Evolutionary conservation across 2,113 vertebrate genomes (phyloP).

Genomic region (Leucoraja erinaceus): DNA sequence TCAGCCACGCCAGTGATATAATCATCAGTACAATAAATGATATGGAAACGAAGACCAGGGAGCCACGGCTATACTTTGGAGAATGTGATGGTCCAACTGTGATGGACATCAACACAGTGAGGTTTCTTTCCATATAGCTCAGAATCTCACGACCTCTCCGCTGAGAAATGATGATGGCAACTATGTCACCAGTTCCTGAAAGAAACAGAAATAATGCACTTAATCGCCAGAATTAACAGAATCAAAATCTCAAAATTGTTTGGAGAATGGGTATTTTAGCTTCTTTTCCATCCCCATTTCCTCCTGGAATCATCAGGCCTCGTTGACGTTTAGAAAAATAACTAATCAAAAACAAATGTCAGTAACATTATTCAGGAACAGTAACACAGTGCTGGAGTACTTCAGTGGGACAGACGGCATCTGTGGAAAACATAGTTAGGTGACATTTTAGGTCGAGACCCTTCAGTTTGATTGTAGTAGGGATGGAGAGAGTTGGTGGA

Average conservation of each 20-base stretch:
- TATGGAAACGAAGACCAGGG: conserved; percentile 93
- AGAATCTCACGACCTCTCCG: conserved; percentile 84
- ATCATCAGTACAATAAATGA: conserved; percentile 98
- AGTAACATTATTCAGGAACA: background rate
- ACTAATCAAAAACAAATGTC: background rate
- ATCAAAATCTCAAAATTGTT: background rate
- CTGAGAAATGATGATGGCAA: conserved; percentile 96
- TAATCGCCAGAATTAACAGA: background rate
- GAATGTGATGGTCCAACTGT: conserved; percentile 73
- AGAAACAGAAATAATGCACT: conserved; percentile 41
- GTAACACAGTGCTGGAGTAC: too few relatives aligned
- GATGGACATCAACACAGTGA: conserved; percentile 83
- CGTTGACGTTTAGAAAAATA: too few relatives aligned
- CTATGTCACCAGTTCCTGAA: conserved; percentile 86
- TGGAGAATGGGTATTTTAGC: background rate
- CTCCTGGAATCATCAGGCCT: too few relatives aligned
- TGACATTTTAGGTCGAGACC: too few relatives aligned
- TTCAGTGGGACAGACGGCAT: too few relatives aligned
- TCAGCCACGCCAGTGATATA: conserved; percentile 93
- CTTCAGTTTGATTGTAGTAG: too few relatives aligned
- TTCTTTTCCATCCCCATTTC: background rate
- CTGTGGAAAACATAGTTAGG: too few relatives aligned
- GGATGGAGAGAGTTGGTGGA: too few relatives aligned
- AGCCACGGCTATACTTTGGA: conserved; percentile 79
- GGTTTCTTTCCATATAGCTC: conserved; percentile 83